These are phyloP conservation scores for Hippocampus barbouri DNA, from an alignment of 2,113 vertebrate species.

Conservation along the genomic window DNA sequence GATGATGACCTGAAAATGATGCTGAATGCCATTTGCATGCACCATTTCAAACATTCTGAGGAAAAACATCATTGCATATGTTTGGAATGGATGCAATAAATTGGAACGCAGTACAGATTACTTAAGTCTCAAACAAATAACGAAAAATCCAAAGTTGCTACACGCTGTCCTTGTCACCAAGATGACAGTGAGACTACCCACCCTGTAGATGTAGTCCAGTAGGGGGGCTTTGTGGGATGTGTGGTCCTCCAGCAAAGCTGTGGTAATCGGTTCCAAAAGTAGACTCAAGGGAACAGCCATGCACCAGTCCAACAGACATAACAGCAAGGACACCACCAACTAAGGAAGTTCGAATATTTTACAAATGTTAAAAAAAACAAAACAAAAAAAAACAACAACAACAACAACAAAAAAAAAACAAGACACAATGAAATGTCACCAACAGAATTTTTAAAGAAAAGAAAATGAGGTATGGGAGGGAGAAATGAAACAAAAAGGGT, in stretches of 20 bases:
- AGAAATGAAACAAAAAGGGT: neutral
- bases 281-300: constrained; percentile 86
- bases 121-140: neutral
- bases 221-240: constrained; percentile 78
- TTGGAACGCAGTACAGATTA: neutral
- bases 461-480: constrained; percentile 4
- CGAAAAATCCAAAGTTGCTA: neutral
- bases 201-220: constrained; percentile 96
- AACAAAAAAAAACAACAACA: neutral
- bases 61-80: no score
- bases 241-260: constrained; percentile 78
- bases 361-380: neutral
- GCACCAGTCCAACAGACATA: constrained; percentile 97
- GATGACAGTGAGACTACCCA: constrained; percentile 62
- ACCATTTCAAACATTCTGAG: no score
- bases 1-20: no score
- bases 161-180: neutral
- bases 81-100: no score
- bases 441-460: neutral
- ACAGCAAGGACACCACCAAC: constrained; percentile 92
- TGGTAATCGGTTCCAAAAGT: constrained; percentile 85
- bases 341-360: constrained; percentile 48
- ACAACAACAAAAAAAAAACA: neutral
- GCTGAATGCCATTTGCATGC: no score
- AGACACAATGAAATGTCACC: neutral